Base-by-base conservation (phyloP, 30 jellyfish, hydroid and myxozoan genomes). In the Aurelia sp. region DNA sequence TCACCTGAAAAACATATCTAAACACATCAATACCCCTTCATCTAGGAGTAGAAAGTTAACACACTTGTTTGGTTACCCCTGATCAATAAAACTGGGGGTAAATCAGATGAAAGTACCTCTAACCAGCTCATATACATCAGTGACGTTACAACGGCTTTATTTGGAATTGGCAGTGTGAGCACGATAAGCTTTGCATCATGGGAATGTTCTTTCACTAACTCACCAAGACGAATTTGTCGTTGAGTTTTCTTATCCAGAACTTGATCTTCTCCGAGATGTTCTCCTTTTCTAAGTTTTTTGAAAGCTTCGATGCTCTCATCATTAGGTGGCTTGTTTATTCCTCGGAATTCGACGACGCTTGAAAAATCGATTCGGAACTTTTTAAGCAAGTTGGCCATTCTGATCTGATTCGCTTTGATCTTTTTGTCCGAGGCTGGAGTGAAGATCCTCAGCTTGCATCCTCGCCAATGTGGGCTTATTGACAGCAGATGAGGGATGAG, bases 11-110 rank as follows among this genome's bases (percentile, higher is more conserved):
- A 4, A 44, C 13, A 8, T 44, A 44, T 44, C 55, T 4, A 44
- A 44, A 8, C 55, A 44, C 3, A 44, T 44, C 55, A 7, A 1
- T 38, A 38, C 50, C 9, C 50, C 9, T 27, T 0, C 50, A 51
- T 18, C 72, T 80, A 94, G 44, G 99, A 94, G 68, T 94, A 94
- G 77, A 94, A 90, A n/a, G 99, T 94, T 24, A 94, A 90, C 11
- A 94, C 99, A 50, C 99, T 94, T 41, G 97, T 90, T 82, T 94
- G 99, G 77, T 94, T 94, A 27, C 99, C 99, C 71, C 99, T 91
- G 53, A 94, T 87, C 78, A 94, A 55, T 65, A 94, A 62, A 16
- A 94, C 95, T 0, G 99, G 99, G 80, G 99, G 96, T 20, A 94
- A 77, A 65, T 90, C 99, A 20, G 77, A 67, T 1, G 99, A 88